These are phyloP conservation scores for Gymnocephalus cernua DNA, from an alignment of 2,113 vertebrate genomes.

Conservation along the genomic window DNA sequence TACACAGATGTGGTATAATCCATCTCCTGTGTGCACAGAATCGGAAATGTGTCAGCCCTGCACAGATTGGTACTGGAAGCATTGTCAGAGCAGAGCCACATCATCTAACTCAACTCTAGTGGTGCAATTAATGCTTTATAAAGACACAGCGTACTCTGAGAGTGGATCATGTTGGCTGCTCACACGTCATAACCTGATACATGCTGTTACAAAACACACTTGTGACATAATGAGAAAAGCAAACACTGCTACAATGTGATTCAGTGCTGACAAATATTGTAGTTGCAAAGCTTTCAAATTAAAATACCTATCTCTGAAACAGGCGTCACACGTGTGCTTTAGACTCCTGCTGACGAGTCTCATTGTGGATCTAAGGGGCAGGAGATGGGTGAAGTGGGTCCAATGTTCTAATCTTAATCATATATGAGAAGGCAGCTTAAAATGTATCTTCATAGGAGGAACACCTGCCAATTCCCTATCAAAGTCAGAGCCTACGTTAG, in stretches of 20 bases:
- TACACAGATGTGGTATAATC: neutral
- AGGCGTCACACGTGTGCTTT: neutral
- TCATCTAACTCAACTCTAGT: slow-evolving; percentile 10
- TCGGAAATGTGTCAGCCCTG: neutral
- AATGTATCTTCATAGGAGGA: too few relatives aligned
- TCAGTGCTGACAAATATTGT: neutral
- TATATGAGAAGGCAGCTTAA: too few relatives aligned
- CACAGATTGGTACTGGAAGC: slow-evolving; percentile 10
- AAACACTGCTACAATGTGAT: neutral
- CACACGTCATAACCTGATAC: neutral
- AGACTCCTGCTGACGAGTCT: neutral
- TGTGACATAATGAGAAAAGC: neutral
- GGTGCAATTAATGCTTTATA: slow-evolving; percentile 26
- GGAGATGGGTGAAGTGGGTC: neutral
- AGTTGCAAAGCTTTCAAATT: neutral
- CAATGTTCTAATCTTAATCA: too few relatives aligned
- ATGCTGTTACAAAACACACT: slow-evolving; percentile 11
- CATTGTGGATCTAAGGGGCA: neutral
- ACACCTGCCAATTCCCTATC: too few relatives aligned
- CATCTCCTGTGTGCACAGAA: slow-evolving; percentile 23
- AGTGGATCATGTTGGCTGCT: slow-evolving; percentile 8
- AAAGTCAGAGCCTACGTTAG: too few relatives aligned
- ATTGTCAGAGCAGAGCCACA: slow-evolving; percentile 2
- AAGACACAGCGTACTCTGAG: slow-evolving; percentile 8
- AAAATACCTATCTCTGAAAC: neutral